phyloP scores from a whole-genome alignment of 2,888 invertebrate species.

The Agrochola circellaris region DNA sequence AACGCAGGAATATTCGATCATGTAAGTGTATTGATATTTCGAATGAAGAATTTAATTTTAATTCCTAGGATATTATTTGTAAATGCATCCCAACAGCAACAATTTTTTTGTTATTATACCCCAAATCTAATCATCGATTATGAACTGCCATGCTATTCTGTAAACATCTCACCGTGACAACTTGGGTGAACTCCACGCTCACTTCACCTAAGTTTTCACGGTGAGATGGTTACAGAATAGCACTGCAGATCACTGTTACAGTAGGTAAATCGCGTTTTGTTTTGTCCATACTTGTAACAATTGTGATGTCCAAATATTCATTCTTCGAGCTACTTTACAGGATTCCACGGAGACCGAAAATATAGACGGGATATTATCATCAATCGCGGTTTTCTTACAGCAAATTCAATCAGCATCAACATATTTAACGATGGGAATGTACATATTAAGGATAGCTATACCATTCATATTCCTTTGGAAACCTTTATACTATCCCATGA shows the following conservation, averaged over 20 bases:
- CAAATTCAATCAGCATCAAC: constrained; percentile 83
- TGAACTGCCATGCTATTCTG: too few relatives aligned
- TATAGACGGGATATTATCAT: constrained; percentile 29
- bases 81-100: neutral
- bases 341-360: constrained; percentile 6
- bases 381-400: constrained; percentile 72
- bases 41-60: neutral
- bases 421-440: constrained; percentile 84
- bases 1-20: neutral
- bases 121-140: neutral
- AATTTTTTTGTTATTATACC: too few relatives aligned
- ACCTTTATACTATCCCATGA: constrained; percentile 82
- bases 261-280: neutral
- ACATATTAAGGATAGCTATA: constrained; percentile 81
- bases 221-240: too few relatives aligned
- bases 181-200: too few relatives aligned
- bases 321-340: constrained; percentile 36
- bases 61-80: neutral
- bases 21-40: neutral
- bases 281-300: neutral
- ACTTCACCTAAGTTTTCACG: too few relatives aligned
- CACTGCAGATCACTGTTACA: too few relatives aligned
- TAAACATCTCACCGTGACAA: too few relatives aligned
- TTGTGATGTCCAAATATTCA: constrained; percentile 25
- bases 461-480: constrained; percentile 82